A percentile compares a stretch with the other conserved stretches of the same genome.
These are phyloP conservation scores for Eurytoma californica DNA, from an alignment of 2,888 invertebrate genomes.

Conservation along the genomic window DNA sequence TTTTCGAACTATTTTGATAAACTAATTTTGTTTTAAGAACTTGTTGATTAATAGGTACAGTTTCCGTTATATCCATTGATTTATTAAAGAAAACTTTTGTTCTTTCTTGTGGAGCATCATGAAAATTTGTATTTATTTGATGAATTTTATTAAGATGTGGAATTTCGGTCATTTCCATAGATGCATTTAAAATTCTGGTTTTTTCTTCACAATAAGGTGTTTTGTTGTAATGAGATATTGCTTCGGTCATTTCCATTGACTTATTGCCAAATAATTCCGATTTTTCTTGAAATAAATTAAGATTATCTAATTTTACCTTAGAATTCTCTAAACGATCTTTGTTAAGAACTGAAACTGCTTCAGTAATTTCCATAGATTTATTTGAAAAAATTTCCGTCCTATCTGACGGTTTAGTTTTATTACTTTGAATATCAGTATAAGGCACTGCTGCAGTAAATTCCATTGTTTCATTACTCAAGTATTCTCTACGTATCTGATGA, in stretches of 20 bases:
- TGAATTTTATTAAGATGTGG: too few relatives aligned
- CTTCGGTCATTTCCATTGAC: slow-evolving; percentile 56
- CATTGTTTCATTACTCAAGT: neutral
- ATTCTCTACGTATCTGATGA: neutral
- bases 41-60: neutral
- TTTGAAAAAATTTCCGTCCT: slow-evolving; percentile 28
- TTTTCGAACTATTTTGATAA: neutral
- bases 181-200: too few relatives aligned
- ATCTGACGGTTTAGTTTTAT: slow-evolving; percentile 22
- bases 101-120: neutral
- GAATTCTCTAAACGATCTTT: neutral
- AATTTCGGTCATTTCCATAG: too few relatives aligned
- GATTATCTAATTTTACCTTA: too few relatives aligned
- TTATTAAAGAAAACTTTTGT: neutral
- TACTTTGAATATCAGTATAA: neutral
- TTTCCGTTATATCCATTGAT: slow-evolving; percentile 50
- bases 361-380: slow-evolving; percentile 1
- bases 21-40: neutral
- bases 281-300: neutral
- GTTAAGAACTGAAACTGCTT: neutral
- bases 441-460: slow-evolving; percentile 24
- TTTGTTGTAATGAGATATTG: too few relatives aligned
- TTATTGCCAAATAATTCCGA: neutral
- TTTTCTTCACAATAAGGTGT: too few relatives aligned
- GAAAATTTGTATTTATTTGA: too few relatives aligned